Evolutionary conservation across 2,113 vertebrate genomes (phyloP).

Genomic region (Spea bombifrons): DNA sequence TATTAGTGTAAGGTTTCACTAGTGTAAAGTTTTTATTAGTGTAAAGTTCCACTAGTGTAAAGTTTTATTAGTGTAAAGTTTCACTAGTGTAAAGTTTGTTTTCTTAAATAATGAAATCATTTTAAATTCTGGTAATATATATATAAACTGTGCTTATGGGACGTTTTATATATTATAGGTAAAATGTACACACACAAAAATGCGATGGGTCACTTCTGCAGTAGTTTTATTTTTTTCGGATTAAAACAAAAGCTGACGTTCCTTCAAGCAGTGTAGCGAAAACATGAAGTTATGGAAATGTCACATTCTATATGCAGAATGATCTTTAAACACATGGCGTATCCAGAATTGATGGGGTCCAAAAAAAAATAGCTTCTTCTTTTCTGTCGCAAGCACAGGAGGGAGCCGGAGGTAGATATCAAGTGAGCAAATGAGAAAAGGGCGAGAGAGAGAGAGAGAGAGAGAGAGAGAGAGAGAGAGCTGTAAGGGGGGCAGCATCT

Average conservation of each 20-base stretch:
- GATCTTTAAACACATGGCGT: not conserved
- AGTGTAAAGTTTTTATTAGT: too few relatives aligned
- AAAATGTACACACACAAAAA: too few relatives aligned
- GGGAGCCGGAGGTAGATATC: conserved; percentile 12
- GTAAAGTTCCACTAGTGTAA: too few relatives aligned
- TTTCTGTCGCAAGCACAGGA: conserved; percentile 13
- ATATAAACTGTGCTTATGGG: too few relatives aligned
- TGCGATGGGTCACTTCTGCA: too few relatives aligned
- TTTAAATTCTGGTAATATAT: too few relatives aligned
- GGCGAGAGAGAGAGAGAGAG: not conserved
- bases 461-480: not conserved
- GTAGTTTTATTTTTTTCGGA: too few relatives aligned
- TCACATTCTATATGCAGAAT: not conserved
- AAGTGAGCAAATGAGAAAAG: conserved; percentile 5
- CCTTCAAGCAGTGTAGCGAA: not conserved
- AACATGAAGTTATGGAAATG: not conserved
- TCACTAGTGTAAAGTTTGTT: too few relatives aligned
- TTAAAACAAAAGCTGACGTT: not conserved
- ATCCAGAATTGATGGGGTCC: not conserved
- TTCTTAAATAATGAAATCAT: too few relatives aligned
- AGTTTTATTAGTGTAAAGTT: too few relatives aligned
- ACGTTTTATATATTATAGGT: too few relatives aligned
- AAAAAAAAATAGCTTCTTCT: not conserved
- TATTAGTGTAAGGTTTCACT: too few relatives aligned
- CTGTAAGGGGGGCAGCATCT: not conserved